Evolutionary conservation across 2,888 invertebrate species (phyloP).

Genomic region (Cerastoderma edule): DNA sequence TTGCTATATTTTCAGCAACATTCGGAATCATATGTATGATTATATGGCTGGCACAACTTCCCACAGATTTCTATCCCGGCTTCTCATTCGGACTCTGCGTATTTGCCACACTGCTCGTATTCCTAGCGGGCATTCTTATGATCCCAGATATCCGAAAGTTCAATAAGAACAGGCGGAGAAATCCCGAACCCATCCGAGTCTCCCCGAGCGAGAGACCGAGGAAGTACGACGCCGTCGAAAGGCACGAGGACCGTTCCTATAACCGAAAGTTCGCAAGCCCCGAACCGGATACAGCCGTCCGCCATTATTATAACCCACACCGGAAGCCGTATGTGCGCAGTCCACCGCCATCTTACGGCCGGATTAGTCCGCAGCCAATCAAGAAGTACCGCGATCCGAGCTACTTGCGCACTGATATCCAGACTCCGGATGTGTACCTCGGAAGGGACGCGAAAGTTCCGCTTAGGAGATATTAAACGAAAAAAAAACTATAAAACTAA

Average conservation of each 20-base stretch:
- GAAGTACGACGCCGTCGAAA: conserved; percentile 26
- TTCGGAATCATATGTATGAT: conserved; percentile 47
- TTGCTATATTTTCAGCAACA: conserved; percentile 46
- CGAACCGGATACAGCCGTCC: conserved; percentile 30
- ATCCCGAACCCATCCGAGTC: conserved; percentile 6
- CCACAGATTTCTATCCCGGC: conserved; percentile 40
- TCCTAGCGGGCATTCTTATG: conserved; percentile 53
- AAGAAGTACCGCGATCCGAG: not conserved
- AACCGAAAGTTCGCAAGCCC: conserved; percentile 40
- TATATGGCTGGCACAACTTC: conserved; percentile 51
- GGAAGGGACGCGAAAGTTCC: conserved; percentile 34
- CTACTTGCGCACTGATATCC: conserved; percentile 33
- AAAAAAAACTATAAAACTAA: too few relatives aligned
- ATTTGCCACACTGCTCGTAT: conserved; percentile 33
- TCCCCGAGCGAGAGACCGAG: conserved; percentile 6
- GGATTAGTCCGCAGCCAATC: not conserved
- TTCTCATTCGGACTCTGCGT: conserved; percentile 50
- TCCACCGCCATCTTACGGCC: conserved; percentile 33
- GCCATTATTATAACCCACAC: conserved; percentile 54
- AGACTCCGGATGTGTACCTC: conserved; percentile 48
- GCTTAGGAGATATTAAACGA: conserved; percentile 27
- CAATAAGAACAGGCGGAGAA: conserved; percentile 20
- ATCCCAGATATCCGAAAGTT: conserved; percentile 51
- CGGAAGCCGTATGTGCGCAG: conserved; percentile 38
- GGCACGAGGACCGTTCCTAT: conserved; percentile 23